Base-by-base conservation (phyloP, 2,797 vertebrate species). In the Brachyalestes nurse region DNA sequence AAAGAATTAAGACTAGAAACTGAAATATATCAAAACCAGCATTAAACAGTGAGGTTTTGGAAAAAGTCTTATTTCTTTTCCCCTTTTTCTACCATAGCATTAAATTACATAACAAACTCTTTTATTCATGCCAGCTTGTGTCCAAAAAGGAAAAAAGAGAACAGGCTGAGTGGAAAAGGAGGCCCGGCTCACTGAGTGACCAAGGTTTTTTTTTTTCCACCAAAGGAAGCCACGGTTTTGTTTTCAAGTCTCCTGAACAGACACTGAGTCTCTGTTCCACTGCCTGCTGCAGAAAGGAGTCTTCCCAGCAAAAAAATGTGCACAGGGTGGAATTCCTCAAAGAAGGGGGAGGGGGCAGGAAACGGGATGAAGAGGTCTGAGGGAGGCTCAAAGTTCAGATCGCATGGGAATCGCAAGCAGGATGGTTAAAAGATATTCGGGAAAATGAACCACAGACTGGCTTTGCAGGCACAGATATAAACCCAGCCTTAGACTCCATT, bases 331-430 rank as follows among this genome's bases (percentile, higher is more conserved):
- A 90, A 88, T 87, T 90, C 78, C 73, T 82, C 67, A 72, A 80
- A 42, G 40, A 8, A n/a, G 65, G 65, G 40, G 34, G 34, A 42
- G 40, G 65, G 65, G 79, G 83, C 87, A 91, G 90, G 90, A 92
- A 91, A 84, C 28, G 47, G 83, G 13, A 78, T 74, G 77, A 80
- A 65, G 80, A 79, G 73, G 73, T 75, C 76, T 21, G 65, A 61
- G 58, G 80, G 72, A 80, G 67, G 75, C 75, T 81, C 78, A 61
- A 67, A 85, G 70, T 57, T 38, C 17, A 78, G 81, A 82, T 73
- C 76, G 25, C 83, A 79, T 86, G 88, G 88, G 90, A 91, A 88
- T 78, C 61, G 19, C 73, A 84, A 82, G 83, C 76, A 80, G 79
- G 76, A 86, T 65, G 47, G 51, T 64, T 77, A 61, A 42, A 45